A percentile compares a stretch with the other conserved stretches of the same genome.
phyloP scores from a whole-genome alignment of 2,797 vertebrate species.

The Megaceryle alcyon region DNA sequence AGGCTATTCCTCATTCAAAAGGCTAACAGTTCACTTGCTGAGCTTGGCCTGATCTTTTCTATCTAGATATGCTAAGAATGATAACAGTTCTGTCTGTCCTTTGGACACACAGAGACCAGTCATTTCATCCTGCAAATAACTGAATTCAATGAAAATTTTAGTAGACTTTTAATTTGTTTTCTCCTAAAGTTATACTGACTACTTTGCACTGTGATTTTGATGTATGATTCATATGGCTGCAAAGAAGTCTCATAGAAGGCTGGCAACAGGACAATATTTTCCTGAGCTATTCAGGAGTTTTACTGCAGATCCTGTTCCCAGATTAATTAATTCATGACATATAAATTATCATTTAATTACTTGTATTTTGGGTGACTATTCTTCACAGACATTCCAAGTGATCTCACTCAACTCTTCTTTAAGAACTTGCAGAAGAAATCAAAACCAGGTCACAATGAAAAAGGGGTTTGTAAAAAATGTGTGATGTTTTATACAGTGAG shows the following conservation, averaged over 20 bases:
- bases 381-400: neutral
- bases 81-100: neutral
- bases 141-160: neutral
- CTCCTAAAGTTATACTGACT: neutral
- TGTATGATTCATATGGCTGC: neutral
- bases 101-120: neutral
- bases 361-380: neutral
- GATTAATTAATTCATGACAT: neutral
- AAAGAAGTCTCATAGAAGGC: neutral
- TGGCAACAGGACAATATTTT: neutral
- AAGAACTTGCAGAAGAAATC: neutral
- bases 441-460: neutral
- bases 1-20: neutral
- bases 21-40: rapidly evolving
- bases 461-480: neutral
- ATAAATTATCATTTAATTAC: neutral
- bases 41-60: neutral
- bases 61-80: neutral
- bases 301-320: neutral
- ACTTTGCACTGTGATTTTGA: neutral
- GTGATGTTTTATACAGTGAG: neutral
- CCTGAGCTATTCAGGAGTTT: neutral
- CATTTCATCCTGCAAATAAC: neutral
- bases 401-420: neutral
- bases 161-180: neutral